Evolutionary conservation across 2,113 vertebrate genomes (phyloP).

Genomic region (Elaphurus davidianus): DNA sequence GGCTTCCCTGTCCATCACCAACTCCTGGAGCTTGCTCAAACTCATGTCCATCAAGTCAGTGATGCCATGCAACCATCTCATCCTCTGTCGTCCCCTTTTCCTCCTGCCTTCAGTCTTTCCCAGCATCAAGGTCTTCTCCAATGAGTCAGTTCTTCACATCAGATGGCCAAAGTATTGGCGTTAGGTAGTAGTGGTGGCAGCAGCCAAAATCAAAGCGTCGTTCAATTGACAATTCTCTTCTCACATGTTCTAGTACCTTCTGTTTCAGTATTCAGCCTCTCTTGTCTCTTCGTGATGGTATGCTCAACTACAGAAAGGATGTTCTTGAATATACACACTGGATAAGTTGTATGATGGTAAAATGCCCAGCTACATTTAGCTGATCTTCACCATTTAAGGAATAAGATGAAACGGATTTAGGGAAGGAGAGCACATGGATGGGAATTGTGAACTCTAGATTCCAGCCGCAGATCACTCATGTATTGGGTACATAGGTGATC

Average conservation of each 20-base stretch:
- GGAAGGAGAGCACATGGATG: neutral
- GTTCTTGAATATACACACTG: neutral
- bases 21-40: neutral
- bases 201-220: neutral
- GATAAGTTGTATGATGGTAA: neutral
- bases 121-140: neutral
- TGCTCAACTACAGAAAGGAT: neutral
- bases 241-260: neutral
- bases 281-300: neutral
- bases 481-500: neutral
- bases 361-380: neutral
- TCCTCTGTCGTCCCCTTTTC: accelerated
- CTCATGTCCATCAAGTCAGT: neutral
- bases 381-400: neutral
- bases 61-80: neutral
- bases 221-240: neutral
- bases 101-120: neutral
- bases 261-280: neutral
- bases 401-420: neutral
- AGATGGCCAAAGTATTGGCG: neutral
- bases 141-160: neutral
- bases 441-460: neutral
- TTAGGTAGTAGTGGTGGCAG: neutral
- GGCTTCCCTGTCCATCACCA: neutral
- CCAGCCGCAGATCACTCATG: neutral